These are phyloP conservation scores for Mus caroli DNA, from an alignment of 2,797 vertebrate genomes.

Conservation along the genomic window DNA sequence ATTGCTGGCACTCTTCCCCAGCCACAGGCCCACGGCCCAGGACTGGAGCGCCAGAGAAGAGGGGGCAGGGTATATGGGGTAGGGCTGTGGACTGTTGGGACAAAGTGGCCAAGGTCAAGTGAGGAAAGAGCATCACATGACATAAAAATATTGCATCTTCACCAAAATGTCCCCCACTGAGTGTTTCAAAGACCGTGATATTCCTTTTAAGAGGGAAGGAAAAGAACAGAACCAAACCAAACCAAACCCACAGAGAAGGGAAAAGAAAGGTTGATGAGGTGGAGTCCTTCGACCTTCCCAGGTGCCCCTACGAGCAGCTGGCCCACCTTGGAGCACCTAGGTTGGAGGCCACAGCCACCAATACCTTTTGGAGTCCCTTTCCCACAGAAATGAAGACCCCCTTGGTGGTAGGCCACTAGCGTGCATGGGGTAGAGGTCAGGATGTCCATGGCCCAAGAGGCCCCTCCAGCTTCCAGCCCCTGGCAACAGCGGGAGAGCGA, in stretches of 20 bases:
- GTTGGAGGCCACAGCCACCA: slow-evolving; percentile 78
- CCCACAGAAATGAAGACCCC: slow-evolving; percentile 79
- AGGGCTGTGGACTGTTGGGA: slow-evolving; percentile 77
- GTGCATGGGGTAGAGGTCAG: slow-evolving; percentile 67
- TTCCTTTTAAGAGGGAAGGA: slow-evolving; percentile 54
- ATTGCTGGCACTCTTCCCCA: slow-evolving; percentile 83
- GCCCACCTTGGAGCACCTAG: slow-evolving; percentile 82
- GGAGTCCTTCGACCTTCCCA: slow-evolving; percentile 71
- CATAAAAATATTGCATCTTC: slow-evolving; percentile 90
- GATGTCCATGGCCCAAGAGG: slow-evolving; percentile 71
- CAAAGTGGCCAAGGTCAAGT: slow-evolving; percentile 82
- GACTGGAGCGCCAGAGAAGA: slow-evolving; percentile 71
- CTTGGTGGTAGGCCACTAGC: slow-evolving; percentile 70
- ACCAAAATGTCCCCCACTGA: slow-evolving; percentile 86
- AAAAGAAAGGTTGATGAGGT: slow-evolving; percentile 71
- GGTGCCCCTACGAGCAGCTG: slow-evolving; percentile 68
- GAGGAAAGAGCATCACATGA: slow-evolving; percentile 86
- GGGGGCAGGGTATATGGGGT: neutral
- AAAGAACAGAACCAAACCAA: neutral
- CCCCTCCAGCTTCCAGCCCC: slow-evolving; percentile 72
- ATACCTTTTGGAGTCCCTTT: slow-evolving; percentile 78
- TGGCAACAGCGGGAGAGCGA: slow-evolving; percentile 65
- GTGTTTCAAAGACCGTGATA: slow-evolving; percentile 82
- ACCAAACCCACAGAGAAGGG: neutral
- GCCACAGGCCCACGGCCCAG: slow-evolving; percentile 70